phyloP scores from a whole-genome alignment of 2,113 vertebrate species.

The Tragulus kanchil region DNA sequence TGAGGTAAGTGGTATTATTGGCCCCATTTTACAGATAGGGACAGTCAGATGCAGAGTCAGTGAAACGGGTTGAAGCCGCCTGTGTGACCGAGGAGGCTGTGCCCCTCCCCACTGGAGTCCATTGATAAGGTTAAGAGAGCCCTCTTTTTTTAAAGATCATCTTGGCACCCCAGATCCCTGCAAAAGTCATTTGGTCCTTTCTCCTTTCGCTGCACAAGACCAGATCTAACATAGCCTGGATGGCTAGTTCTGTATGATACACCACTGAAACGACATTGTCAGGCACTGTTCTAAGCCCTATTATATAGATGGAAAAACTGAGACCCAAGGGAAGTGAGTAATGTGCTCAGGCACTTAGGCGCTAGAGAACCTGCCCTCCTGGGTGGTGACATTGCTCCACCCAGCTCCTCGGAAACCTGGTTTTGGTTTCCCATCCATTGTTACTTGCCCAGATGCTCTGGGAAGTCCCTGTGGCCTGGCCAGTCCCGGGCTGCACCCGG shows the following conservation, averaged over 20 bases:
- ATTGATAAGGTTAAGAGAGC: neutral
- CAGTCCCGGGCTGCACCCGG: neutral
- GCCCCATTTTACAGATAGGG: neutral
- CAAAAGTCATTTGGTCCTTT: neutral
- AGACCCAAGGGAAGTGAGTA: neutral
- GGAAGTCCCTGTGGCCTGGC: neutral
- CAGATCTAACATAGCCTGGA: neutral
- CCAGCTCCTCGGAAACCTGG: neutral
- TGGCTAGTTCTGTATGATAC: neutral
- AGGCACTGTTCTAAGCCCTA: no score
- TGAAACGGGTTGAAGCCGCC: neutral
- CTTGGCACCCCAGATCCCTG: neutral
- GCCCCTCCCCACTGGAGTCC: neutral
- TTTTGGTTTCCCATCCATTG: neutral
- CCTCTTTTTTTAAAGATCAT: neutral
- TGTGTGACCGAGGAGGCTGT: neutral
- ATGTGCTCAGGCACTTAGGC: neutral
- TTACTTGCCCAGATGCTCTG: neutral
- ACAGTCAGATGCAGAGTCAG: neutral
- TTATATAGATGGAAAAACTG: neutral
- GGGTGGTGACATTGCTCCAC: neutral
- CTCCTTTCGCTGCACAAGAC: neutral
- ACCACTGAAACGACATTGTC: neutral
- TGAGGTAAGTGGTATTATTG: neutral
- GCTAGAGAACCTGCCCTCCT: neutral